These are phyloP conservation scores for Tetrax tetrax DNA, from an alignment of 2,113 vertebrate species.

Conservation along the genomic window DNA sequence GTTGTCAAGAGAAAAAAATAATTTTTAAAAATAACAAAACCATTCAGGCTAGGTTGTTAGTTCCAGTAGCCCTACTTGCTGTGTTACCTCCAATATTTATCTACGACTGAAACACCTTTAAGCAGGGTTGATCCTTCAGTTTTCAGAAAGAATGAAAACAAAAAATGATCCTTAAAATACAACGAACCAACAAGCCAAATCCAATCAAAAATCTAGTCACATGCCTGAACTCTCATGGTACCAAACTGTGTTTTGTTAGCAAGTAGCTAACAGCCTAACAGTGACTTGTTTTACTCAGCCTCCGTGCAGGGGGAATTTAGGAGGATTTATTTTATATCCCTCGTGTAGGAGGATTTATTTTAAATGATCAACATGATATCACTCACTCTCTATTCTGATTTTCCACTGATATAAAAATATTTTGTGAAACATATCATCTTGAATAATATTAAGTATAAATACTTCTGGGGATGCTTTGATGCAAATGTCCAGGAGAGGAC, in stretches of 20 bases:
- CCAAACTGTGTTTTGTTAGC: background rate
- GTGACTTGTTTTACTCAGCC: background rate
- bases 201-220: background rate
- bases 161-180: background rate
- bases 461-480: background rate
- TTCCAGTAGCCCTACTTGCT: background rate
- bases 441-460: background rate
- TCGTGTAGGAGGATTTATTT: background rate
- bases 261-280: background rate
- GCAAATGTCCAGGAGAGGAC: conserved; percentile 38
- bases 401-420: background rate
- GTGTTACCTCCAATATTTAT: background rate
- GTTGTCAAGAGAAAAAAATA: background rate
- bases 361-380: background rate
- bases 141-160: background rate
- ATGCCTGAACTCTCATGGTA: background rate
- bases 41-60: background rate
- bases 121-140: background rate
- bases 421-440: background rate
- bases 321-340: background rate
- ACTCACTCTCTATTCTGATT: background rate
- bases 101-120: background rate
- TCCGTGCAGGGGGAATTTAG: background rate
- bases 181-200: background rate
- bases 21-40: background rate